These are phyloP conservation scores for Merluccius polli DNA, from an alignment of 2,797 vertebrate species.

Conservation along the genomic window DNA sequence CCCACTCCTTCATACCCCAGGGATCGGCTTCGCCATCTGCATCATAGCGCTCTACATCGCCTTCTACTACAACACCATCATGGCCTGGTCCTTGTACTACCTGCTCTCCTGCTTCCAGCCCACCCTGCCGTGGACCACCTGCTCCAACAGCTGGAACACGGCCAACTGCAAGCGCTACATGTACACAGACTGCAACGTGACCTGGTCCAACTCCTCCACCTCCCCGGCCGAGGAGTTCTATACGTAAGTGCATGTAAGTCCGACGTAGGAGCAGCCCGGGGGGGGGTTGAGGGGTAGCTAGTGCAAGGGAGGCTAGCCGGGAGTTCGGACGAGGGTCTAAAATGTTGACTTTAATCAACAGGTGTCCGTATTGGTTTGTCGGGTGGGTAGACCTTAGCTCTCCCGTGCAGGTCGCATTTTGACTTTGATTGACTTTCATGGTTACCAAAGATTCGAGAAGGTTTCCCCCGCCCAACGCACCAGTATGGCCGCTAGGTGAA, in stretches of 20 bases:
- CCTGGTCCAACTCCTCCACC: constrained; percentile 84
- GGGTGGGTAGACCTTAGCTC: not conserved
- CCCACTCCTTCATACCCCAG: constrained; percentile 54
- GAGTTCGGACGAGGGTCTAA: not conserved
- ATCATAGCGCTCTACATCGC: constrained; percentile 92
- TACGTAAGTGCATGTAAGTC: constrained; percentile 91
- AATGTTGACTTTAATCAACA: not conserved
- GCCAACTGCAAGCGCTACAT: constrained; percentile 89
- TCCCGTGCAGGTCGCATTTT: not conserved
- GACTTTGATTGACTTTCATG: not conserved
- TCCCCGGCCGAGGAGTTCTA: constrained; percentile 99
- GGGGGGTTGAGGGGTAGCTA: not conserved
- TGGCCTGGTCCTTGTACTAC: constrained; percentile 99
- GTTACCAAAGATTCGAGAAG: not conserved
- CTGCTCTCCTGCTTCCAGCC: constrained; percentile 87
- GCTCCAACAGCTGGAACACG: constrained; percentile 92
- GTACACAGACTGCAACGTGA: constrained; percentile 79
- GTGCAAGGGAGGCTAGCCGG: constrained; percentile 5
- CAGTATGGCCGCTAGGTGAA: no score
- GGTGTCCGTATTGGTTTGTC: not conserved
- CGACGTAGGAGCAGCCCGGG: constrained; percentile 19
- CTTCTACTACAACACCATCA: constrained; percentile 99
- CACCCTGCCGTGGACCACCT: constrained; percentile 91
- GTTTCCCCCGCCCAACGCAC: no score
- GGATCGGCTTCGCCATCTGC: constrained; percentile 97